phyloP scores from a whole-genome alignment of 2,797 vertebrate genomes.

The Tenualosa ilisha region DNA sequence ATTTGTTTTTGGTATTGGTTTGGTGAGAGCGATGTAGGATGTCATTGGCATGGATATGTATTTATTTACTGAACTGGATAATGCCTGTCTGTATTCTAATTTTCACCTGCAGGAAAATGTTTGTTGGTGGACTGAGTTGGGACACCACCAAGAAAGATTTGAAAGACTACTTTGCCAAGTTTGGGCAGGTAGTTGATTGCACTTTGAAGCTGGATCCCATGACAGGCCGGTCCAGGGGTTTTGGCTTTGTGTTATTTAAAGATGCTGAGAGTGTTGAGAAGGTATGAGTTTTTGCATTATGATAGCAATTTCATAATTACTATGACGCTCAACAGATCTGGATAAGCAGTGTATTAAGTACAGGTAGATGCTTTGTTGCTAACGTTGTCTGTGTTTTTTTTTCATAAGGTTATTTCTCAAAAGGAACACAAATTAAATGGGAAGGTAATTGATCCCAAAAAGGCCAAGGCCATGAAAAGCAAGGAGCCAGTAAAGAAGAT shows the following conservation, averaged over 20 bases:
- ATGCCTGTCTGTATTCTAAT: not conserved
- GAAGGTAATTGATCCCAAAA: slow-evolving; percentile 98
- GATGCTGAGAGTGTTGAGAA: slow-evolving; percentile 88
- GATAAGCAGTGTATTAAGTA: not conserved
- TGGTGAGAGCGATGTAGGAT: no score
- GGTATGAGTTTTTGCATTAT: slow-evolving; percentile 65
- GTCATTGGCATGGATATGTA: no score
- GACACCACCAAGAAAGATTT: slow-evolving; percentile 92
- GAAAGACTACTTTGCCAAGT: slow-evolving; percentile 90
- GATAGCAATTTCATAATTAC: not conserved
- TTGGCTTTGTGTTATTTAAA: slow-evolving; percentile 89
- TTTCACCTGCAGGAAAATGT: slow-evolving; percentile 84
- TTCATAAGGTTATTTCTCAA: slow-evolving; percentile 86
- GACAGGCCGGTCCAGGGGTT: slow-evolving; percentile 87
- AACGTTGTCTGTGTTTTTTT: slow-evolving; percentile 25
- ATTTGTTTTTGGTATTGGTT: not conserved
- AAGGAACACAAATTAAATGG: slow-evolving; percentile 98
- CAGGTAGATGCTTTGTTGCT: not conserved
- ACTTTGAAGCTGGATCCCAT: slow-evolving; percentile 90
- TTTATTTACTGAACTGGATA: no score
- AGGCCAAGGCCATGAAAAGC: slow-evolving; percentile 99
- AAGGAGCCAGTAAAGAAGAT: slow-evolving; percentile 99
- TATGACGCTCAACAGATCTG: not conserved
- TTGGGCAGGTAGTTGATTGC: slow-evolving; percentile 89
- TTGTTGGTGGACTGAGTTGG: slow-evolving; percentile 91